phyloP scores from a whole-genome alignment of 1,140 invertebrate genomes.

The Drosophila kepulauana region DNA sequence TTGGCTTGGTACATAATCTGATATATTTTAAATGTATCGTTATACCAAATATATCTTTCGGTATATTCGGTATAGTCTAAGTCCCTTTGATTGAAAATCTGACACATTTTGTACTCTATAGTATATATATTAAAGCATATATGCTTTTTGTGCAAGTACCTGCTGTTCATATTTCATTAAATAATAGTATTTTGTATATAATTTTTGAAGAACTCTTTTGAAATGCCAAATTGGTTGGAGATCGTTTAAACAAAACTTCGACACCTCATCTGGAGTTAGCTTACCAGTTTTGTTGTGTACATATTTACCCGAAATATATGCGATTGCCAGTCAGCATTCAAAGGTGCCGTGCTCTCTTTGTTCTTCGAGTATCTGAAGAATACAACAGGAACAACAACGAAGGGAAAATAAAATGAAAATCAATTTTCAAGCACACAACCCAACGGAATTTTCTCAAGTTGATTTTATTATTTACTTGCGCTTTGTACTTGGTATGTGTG shows the following conservation, averaged over 20 bases:
- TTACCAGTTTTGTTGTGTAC: constrained; percentile 54
- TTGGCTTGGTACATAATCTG: no score
- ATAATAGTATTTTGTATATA: no score
- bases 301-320: constrained; percentile 62
- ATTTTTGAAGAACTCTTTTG: no score
- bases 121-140: no score
- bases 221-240: no score
- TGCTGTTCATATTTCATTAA: no score
- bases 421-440: constrained; percentile 72
- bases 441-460: constrained; percentile 55
- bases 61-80: no score
- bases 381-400: background rate
- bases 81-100: no score
- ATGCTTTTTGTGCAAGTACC: no score
- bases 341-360: background rate
- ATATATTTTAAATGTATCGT: no score
- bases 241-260: constrained; percentile 39
- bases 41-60: no score
- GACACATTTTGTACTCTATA: no score
- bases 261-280: constrained; percentile 30
- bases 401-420: constrained; percentile 61
- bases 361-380: constrained; percentile 5
- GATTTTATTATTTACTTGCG: constrained; percentile 79
- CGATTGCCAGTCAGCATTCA: background rate
- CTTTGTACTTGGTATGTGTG: constrained; percentile 47